Evolutionary conservation across 2,888 invertebrate species (phyloP).

Genomic region (Xestia c-nigrum): DNA sequence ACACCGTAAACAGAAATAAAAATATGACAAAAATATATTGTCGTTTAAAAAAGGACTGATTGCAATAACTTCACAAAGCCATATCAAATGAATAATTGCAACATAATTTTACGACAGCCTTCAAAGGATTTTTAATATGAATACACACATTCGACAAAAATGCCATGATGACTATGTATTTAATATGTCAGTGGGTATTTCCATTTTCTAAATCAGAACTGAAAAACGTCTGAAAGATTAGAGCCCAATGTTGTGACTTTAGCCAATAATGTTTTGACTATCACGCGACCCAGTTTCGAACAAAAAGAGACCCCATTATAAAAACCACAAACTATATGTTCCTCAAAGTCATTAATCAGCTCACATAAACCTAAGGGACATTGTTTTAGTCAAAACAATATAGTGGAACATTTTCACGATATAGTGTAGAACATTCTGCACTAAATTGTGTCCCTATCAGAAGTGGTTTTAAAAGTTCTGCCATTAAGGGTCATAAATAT

Average conservation of each 20-base stretch:
- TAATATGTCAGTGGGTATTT: neutral
- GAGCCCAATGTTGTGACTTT: constrained; percentile 21
- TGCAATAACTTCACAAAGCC: constrained; percentile 83
- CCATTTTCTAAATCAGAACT: neutral
- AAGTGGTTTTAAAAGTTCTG: constrained; percentile 54
- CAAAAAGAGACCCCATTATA: constrained; percentile 14
- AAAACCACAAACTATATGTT: constrained; percentile 16
- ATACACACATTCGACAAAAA: constrained; percentile 72
- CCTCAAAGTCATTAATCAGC: constrained; percentile 37
- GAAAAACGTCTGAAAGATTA: neutral
- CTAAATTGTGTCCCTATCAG: constrained; percentile 50
- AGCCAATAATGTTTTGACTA: constrained; percentile 29
- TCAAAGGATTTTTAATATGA: constrained; percentile 60
- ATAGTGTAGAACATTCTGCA: constrained; percentile 44
- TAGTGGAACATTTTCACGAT: constrained; percentile 42
- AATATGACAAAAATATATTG: constrained; percentile 41
- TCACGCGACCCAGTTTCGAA: constrained; percentile 27
- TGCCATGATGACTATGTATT: neutral
- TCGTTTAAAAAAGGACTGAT: constrained; percentile 68
- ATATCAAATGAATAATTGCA: constrained; percentile 87
- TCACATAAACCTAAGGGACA: constrained; percentile 17
- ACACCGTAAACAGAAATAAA: constrained; percentile 36
- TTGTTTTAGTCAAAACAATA: constrained; percentile 41
- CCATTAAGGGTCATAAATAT: constrained; percentile 51
- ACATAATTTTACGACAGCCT: constrained; percentile 81